These are phyloP conservation scores for Diploptera punctata DNA, from an alignment of 2,888 invertebrate species.

Conservation along the genomic window DNA sequence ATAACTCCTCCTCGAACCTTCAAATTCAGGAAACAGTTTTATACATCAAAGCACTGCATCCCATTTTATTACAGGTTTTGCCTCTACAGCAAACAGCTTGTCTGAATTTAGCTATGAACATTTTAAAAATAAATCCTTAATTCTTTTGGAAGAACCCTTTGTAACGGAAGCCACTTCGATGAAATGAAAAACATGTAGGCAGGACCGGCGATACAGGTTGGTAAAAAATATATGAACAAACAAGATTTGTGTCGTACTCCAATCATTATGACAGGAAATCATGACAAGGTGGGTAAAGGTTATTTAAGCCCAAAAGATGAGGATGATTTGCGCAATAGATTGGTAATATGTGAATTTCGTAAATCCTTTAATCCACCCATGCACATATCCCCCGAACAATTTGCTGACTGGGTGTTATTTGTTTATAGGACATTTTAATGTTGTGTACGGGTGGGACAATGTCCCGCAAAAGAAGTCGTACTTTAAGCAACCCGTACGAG, in stretches of 20 bases:
- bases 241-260: neutral
- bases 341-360: neutral
- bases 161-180: neutral
- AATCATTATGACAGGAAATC: neutral
- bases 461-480: neutral
- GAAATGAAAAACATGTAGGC: neutral
- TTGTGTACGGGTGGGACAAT: neutral
- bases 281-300: neutral
- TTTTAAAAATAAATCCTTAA: neutral
- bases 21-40: neutral
- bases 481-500: neutral
- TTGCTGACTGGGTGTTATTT: neutral
- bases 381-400: neutral
- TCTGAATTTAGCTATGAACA: neutral
- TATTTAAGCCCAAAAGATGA: neutral
- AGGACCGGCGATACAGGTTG: neutral
- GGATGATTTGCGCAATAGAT: neutral
- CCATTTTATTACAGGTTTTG: neutral
- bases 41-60: neutral
- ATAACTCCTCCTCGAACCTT: neutral
- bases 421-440: neutral
- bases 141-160: neutral
- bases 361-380: neutral
- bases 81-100: neutral
- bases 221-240: neutral